Evolutionary conservation across 2,888 invertebrate species (phyloP).

Genomic region (Aspidapion aeneum): DNA sequence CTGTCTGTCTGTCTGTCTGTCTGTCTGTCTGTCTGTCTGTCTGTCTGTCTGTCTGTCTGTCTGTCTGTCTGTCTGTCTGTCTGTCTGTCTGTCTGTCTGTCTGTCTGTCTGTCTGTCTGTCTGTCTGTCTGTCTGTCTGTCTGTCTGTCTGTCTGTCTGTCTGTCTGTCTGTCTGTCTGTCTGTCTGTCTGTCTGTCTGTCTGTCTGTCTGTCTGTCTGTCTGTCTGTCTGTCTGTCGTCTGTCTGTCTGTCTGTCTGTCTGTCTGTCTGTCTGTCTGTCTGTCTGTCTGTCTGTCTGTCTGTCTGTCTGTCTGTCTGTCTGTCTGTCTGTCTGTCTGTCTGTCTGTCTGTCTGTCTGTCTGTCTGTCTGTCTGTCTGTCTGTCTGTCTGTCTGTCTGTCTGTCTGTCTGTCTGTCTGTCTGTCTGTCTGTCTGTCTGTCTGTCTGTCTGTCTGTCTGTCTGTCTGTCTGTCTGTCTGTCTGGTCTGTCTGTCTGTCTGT

Average conservation of each 20-base stretch:
- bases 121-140: slow-evolving; percentile 11
- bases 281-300: slow-evolving; percentile 14
- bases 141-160: slow-evolving; percentile 15
- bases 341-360: slow-evolving; percentile 14
- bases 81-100: slow-evolving; percentile 15
- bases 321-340: slow-evolving; percentile 15
- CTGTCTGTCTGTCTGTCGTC: no score
- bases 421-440: slow-evolving; percentile 13
- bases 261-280: slow-evolving; percentile 13
- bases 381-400: slow-evolving; percentile 12
- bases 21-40: no score
- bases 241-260: no score
- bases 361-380: slow-evolving; percentile 14
- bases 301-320: slow-evolving; percentile 15
- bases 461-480: slow-evolving; percentile 16
- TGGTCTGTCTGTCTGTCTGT: no score
- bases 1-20: slow-evolving; percentile 17
- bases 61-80: slow-evolving; percentile 11
- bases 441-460: slow-evolving; percentile 14
- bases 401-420: no score
- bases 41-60: slow-evolving; percentile 14
- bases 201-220: slow-evolving; percentile 10
- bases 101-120: slow-evolving; percentile 17
- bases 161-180: slow-evolving; percentile 12
- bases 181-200: no score